Base-by-base conservation (phyloP, 2,113 vertebrate species). In the Noctilio leporinus region DNA sequence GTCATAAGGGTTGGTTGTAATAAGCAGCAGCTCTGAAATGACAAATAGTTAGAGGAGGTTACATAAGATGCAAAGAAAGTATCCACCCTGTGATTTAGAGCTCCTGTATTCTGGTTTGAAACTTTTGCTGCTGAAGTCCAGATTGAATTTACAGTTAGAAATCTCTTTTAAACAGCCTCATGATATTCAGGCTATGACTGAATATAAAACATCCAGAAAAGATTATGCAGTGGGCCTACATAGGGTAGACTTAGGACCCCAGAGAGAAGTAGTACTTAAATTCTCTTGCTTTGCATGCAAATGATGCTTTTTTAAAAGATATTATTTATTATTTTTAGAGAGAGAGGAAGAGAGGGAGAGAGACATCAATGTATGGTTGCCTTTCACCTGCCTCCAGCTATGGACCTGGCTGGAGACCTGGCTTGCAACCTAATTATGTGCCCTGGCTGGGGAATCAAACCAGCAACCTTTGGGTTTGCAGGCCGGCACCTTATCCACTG, bases 1-100 rank as follows among this genome's bases (percentile, higher is more conserved):
- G 67, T 98, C 97, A 0, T 97, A 98, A 0, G 98, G 98, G 81
- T 98, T 99, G 88, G 97, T 96, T 15, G 98, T 98, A 72, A 98
- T 96, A 1, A 99, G 97, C 73, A 99, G 97, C 97, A 98, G 95
- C 96, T 98, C 98, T 99, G 97, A 95, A 98, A 98, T 3, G 12
- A 89, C 0, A 6, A 53, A 24, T 6, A 15, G 45, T 84, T 53
- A 53, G 17, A 76, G 51, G 38, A 64, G 24, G 80, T 85, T 10
- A 45, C 7, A 47, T 19, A 86, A 86, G 80, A 92, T 2, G 12
- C 47, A 64, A 80, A 35, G 85, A 26, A 93, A 30, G 53, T 20
- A 64, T 0, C 38, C 22, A 22, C 30, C 11, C 1, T 3, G 20
- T 33, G 7, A 17, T 12, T 35, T 5, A 49, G 70, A 67, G 47